Evolutionary conservation across 2,797 vertebrate genomes (phyloP), one percentile per base, ranked within the genome.

Genomic region (Mus minutoides): DNA sequence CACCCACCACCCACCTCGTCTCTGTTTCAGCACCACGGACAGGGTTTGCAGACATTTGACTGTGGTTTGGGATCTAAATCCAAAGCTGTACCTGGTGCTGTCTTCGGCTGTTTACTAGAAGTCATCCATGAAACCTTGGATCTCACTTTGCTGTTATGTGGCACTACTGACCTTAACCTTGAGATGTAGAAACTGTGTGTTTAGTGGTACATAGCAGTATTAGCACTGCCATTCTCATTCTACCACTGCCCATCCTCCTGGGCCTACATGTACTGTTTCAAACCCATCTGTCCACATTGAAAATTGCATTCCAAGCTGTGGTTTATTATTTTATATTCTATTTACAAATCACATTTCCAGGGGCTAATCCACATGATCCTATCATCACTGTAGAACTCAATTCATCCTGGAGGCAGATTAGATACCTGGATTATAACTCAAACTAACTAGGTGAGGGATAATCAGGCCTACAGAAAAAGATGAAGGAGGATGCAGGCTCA

Each of bases 1-100:
- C n/a, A n/a, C n/a, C n/a, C n/a, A n/a, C n/a, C n/a, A n/a, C n/a
- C n/a, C n/a, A n/a, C n/a, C n/a, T n/a, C 3, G 7, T 2, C 5
- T 82, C 64, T 79, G 29, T 69, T 96, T 97, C 97, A 98, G 96
- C 75, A 97, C 96, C 96, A 97, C 77, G 96, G 95, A 96, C 96
- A 98, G 94, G 76, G 85, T 11, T 37, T 16, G 6, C 1, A 0
- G 0, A 0, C 21, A 5, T 26, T 71, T 40, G 46, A 58, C 16
- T 2, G 0, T 56, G 58, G 34, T 78, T 91, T 90, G 22, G 24
- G 29, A 7, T 77, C 31, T 69, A 31, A 60, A 80, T 87, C 64
- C 88, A 75, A 91, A 54, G 56, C 13, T 34, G 2, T 8, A 78
- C 3, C 43, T 43, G 90, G 24, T 94, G 58, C 34, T 88, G 58